Percentiles rank a stretch among this genome's conserved stretches.
Conservation (phyloP, 2,113 vertebrate genomes). For the Gobius niger region DNA sequence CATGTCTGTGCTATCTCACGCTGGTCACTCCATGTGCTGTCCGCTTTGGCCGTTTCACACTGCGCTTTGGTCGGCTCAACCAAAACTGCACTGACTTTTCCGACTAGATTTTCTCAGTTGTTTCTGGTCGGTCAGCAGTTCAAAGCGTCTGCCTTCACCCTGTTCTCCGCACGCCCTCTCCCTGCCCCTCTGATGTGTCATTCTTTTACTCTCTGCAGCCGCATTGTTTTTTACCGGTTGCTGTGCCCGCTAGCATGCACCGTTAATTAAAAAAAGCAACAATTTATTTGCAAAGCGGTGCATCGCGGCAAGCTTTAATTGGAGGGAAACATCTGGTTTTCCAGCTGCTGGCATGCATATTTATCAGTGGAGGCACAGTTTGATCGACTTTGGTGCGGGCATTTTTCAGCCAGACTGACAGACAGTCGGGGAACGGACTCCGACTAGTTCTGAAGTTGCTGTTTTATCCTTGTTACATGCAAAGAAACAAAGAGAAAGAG, state of each 20-base stretch:
- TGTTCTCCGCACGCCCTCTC: slow-evolving; percentile 36
- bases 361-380: slow-evolving; percentile 61
- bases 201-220: slow-evolving; percentile 35
- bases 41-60: neutral
- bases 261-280: slow-evolving; percentile 69
- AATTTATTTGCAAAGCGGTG: slow-evolving; percentile 69
- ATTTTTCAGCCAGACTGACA: slow-evolving; percentile 25
- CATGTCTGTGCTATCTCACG: neutral
- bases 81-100: slow-evolving; percentile 9
- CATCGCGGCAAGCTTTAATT: slow-evolving; percentile 62
- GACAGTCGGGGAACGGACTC: slow-evolving; percentile 36
- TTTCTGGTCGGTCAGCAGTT: slow-evolving; percentile 11
- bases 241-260: slow-evolving; percentile 22
- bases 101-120: slow-evolving; percentile 10
- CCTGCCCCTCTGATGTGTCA: slow-evolving; percentile 20
- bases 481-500: slow-evolving; percentile 50
- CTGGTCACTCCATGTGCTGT: neutral
- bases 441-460: slow-evolving; percentile 44
- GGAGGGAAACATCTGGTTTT: slow-evolving; percentile 76
- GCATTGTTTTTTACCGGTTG: slow-evolving; percentile 46
- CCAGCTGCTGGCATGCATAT: slow-evolving; percentile 72
- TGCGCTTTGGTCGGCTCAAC: neutral
- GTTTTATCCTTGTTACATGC: slow-evolving; percentile 19
- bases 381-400: slow-evolving; percentile 50
- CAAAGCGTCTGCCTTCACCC: slow-evolving; percentile 6